A percentile compares a stretch with the other conserved stretches of the same genome.
Evolutionary conservation across 2,113 vertebrate genomes (phyloP).

Genomic region (Pontoporia blainvillei): DNA sequence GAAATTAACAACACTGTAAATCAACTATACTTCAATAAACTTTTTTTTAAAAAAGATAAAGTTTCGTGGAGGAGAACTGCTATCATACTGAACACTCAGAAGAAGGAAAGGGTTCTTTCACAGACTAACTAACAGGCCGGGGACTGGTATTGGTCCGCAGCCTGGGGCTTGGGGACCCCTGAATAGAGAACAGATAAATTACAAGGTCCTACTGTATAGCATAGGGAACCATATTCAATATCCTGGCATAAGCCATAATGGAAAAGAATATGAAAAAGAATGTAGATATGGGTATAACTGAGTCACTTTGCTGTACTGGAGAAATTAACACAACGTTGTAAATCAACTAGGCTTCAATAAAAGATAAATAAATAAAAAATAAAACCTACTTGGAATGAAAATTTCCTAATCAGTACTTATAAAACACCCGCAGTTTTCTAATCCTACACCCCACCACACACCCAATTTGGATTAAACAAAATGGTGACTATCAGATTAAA

Average conservation of each 20-base stretch:
- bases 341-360: neutral
- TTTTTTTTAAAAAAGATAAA: too few relatives aligned
- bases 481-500: neutral
- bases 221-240: neutral
- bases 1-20: too few relatives aligned
- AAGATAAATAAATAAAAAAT: neutral
- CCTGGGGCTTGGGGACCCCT: too few relatives aligned
- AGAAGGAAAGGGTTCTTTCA: too few relatives aligned
- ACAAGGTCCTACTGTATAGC: neutral
- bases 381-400: neutral
- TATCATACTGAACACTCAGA: too few relatives aligned
- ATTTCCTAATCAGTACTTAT: neutral
- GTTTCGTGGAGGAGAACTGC: too few relatives aligned
- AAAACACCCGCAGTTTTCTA: neutral
- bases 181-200: neutral
- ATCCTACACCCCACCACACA: neutral
- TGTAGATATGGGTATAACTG: neutral
- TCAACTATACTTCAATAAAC: too few relatives aligned
- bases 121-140: too few relatives aligned
- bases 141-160: too few relatives aligned
- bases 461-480: neutral
- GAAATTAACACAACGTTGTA: neutral
- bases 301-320: neutral
- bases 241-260: neutral
- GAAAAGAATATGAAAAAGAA: neutral